Conservation (phyloP, 2,888 invertebrate genomes). For the Parnassius smintheus region DNA sequence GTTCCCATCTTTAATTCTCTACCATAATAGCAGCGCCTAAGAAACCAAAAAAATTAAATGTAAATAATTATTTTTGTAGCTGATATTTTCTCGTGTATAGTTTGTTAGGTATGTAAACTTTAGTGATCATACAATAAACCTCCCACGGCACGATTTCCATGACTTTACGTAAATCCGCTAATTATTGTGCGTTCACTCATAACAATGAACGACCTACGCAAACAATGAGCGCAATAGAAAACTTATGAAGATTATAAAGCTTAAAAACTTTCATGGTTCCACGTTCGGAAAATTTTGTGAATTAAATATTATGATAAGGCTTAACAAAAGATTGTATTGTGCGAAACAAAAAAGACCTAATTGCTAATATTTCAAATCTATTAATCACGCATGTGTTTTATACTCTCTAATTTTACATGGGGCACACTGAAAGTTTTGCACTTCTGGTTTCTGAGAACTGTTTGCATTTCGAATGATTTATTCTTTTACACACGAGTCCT, state of each 20-base stretch:
- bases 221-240: constrained; percentile 43
- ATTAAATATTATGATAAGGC: too few species aligned
- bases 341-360: background rate
- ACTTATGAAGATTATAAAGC: constrained; percentile 36
- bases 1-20: too few species aligned
- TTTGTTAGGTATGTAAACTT: constrained; percentile 26
- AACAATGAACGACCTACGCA: constrained; percentile 61
- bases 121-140: constrained; percentile 54
- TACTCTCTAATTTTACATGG: too few species aligned
- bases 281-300: too few species aligned
- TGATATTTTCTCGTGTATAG: constrained; percentile 16
- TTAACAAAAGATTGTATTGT: too few species aligned
- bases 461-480: too few species aligned
- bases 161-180: constrained; percentile 72
- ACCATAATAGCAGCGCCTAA: too few species aligned
- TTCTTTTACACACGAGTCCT: too few species aligned
- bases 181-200: constrained; percentile 60
- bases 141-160: constrained; percentile 77
- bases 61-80: constrained; percentile 5
- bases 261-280: background rate
- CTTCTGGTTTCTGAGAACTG: too few species aligned
- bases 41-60: too few species aligned
- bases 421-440: too few species aligned
- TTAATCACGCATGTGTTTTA: too few species aligned
- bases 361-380: background rate